Percentiles rank a stretch among this genome's conserved stretches.
Conservation (phyloP, 2,113 vertebrate species). For the Melanerpes aurifrons region DNA sequence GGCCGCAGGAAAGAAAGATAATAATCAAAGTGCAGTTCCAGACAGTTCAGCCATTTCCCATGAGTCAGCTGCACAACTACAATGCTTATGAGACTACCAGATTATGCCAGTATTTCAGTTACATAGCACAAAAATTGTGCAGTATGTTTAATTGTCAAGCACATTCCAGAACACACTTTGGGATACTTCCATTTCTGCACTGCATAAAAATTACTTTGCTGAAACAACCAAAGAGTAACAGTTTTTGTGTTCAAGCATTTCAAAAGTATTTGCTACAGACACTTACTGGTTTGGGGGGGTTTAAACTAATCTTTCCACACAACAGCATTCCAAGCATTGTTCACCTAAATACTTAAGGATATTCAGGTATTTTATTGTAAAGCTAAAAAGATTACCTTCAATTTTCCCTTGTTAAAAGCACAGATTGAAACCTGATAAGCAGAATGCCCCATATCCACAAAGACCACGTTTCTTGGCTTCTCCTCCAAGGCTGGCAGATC, state of each 20-base stretch:
- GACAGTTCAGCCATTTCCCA: background rate
- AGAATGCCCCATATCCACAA: slow-evolving; percentile 96
- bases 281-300: background rate
- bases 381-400: slow-evolving; percentile 82
- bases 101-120: background rate
- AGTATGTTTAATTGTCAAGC: background rate
- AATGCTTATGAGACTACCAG: background rate
- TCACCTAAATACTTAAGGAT: background rate
- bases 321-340: background rate
- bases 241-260: background rate
- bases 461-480: slow-evolving; percentile 93
- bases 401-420: slow-evolving; percentile 97
- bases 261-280: background rate
- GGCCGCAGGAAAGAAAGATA: background rate
- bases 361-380: background rate
- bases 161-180: background rate
- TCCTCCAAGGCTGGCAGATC: slow-evolving; percentile 91
- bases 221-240: background rate
- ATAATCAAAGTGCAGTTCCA: accelerated
- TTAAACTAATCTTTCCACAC: too few relatives aligned
- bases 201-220: background rate
- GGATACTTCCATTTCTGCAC: background rate
- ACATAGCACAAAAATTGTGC: background rate
- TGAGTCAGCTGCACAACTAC: background rate
- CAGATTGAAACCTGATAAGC: slow-evolving; percentile 92